These are phyloP conservation scores for Burhinus bistriatus DNA, from an alignment of 2,113 vertebrate genomes.

Conservation along the genomic window DNA sequence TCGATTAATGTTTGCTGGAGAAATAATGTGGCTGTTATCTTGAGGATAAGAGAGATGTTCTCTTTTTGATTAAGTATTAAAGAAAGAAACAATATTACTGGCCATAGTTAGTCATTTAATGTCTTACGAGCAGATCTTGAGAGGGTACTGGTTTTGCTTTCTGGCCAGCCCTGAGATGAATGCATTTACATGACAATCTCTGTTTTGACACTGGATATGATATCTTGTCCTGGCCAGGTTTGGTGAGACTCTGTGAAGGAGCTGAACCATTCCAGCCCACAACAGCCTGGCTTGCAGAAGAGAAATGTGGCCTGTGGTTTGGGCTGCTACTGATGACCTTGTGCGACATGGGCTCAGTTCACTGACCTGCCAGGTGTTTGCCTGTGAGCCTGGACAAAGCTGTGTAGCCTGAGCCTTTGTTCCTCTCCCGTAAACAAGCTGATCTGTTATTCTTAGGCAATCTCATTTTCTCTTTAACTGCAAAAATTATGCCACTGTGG, in stretches of 20 bases:
- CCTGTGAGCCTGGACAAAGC: background rate
- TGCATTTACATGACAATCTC: background rate
- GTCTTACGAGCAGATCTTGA: background rate
- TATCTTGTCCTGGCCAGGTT: background rate
- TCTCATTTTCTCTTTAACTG: background rate
- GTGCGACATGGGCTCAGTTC: accelerated
- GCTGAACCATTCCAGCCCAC: background rate
- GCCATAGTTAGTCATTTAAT: background rate
- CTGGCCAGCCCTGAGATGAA: background rate
- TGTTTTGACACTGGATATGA: background rate
- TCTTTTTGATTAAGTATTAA: background rate
- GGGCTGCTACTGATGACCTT: background rate
- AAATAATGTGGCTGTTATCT: background rate
- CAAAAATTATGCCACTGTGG: background rate
- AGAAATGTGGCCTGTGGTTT: background rate
- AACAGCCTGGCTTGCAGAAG: background rate
- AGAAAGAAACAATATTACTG: background rate
- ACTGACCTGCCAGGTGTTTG: background rate
- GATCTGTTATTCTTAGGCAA: background rate
- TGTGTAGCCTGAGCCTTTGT: background rate
- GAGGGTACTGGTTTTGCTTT: background rate
- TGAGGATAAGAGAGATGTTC: background rate
- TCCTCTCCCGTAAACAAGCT: background rate
- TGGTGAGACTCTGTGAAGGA: background rate
- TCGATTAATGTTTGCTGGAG: background rate